A percentile compares a stretch with the other conserved stretches of the same genome.
These are phyloP conservation scores for Chaenogobius annularis DNA, from an alignment of 2,113 vertebrate species.

Conservation along the genomic window DNA sequence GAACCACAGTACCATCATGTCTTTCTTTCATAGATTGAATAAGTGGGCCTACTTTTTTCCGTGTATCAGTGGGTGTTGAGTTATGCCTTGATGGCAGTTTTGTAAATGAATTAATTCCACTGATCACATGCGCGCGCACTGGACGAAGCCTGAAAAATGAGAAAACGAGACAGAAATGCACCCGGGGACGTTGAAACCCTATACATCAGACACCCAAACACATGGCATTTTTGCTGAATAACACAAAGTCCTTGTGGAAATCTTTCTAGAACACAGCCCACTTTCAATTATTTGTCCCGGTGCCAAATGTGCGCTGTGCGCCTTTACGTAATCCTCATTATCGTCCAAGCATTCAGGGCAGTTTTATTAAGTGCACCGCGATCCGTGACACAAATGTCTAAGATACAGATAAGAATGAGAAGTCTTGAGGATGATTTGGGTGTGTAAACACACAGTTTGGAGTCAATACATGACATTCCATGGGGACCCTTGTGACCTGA, in stretches of 20 bases:
- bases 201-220: slow-evolving; percentile 16
- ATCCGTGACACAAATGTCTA: slow-evolving; percentile 13
- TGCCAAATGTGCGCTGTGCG: slow-evolving; percentile 53
- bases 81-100: slow-evolving; percentile 4
- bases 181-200: neutral
- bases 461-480: slow-evolving; percentile 53
- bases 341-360: slow-evolving; percentile 44
- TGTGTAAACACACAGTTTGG: slow-evolving; percentile 16
- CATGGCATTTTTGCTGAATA: slow-evolving; percentile 18
- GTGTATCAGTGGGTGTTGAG: slow-evolving; percentile 12
- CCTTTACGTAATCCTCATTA: slow-evolving; percentile 48
- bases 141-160: neutral
- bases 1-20: slow-evolving; percentile 2
- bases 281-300: slow-evolving; percentile 33
- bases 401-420: neutral
- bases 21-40: slow-evolving; percentile 13
- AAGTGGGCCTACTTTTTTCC: slow-evolving; percentile 12
- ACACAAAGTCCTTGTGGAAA: slow-evolving; percentile 40
- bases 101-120: slow-evolving; percentile 26
- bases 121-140: neutral
- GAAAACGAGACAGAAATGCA: neutral
- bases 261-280: slow-evolving; percentile 4
- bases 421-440: neutral
- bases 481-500: slow-evolving; percentile 47
- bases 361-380: slow-evolving; percentile 28